These are phyloP conservation scores for Hololepta plana DNA, from an alignment of 2,888 invertebrate genomes.

Conservation along the genomic window DNA sequence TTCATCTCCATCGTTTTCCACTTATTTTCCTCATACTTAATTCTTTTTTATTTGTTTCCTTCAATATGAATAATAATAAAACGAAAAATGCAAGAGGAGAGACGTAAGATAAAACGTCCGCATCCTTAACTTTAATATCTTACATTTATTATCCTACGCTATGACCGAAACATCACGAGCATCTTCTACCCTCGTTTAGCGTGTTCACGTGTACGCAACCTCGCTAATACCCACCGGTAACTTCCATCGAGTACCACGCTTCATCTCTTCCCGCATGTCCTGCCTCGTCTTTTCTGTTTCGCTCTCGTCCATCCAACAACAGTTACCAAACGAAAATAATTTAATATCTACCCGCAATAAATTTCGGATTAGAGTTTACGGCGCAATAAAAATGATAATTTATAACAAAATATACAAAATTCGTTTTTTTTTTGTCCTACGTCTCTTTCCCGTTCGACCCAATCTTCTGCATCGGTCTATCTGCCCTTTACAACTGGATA, in stretches of 20 bases:
- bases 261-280: no score
- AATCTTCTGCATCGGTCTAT: no score
- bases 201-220: no score
- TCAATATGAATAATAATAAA: conserved; percentile 1
- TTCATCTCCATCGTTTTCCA: no score
- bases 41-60: conserved; percentile 4
- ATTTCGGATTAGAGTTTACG: conserved; percentile 30
- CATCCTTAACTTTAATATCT: conserved; percentile 28
- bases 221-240: no score
- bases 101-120: conserved; percentile 15
- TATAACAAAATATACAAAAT: conserved; percentile 29
- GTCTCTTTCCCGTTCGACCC: conserved; percentile 3
- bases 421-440: conserved; percentile 12
- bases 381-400: conserved; percentile 29
- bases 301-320: no score
- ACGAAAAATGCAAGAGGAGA: conserved; percentile 9
- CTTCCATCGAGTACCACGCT: no score
- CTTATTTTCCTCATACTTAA: no score
- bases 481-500: no score
- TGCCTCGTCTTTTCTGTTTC: no score
- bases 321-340: conserved; percentile 29
- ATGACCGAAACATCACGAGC: no score
- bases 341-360: conserved; percentile 30
- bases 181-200: no score
- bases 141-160: conserved; percentile 29